Evolutionary conservation across 1,140 invertebrate genomes (phyloP), one percentile per base, ranked within the genome.

Genomic region (Ips nitidus): DNA sequence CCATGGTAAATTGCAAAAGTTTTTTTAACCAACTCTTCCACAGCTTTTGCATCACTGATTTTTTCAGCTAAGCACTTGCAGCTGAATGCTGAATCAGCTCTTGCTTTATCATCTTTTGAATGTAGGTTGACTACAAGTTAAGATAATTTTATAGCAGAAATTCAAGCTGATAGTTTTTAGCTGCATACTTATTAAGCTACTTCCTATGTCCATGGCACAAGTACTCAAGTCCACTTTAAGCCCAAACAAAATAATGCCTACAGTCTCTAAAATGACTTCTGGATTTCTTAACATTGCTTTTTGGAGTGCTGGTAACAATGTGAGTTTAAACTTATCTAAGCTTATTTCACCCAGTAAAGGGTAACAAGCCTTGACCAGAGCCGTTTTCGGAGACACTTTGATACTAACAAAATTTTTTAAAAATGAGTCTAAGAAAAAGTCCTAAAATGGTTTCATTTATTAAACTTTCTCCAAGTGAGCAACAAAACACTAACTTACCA

Each of bases 251-350:
- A 96, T 87, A 39, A 88, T 82, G 4, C 89, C 90, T 50, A 97
- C 89, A 53, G 88, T 89, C 81, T 92, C 86, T 40, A 97, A 85
- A 70, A 94, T 92, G 38, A 94, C 89, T 85, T 98, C 97, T 0
- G 97, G 94, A 81, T 93, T 98, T 65, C 97, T 82, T n/a, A 98
- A 82, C 87, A 98, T 91, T 4, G 94, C 89, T 80, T 95, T 95
- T 78, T 95, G 91, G n/a, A 96, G 79, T 5, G 93, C 88, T 36
- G 95, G 94, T 52, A 95, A 81, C 56, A 98, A 79, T 7, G 82
- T 82, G 52, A 84, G 84, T 77, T 91, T 89, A 71, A 97, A 95
- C 55, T 94, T 91, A 2, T 89, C 85, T 71, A 90, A 85, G 41
- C 82, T 85, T 4, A 94, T 79, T 74, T 86, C 80, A 22, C 82